Conservation (phyloP, 2,113 vertebrate species). For the Notarius quadriscutis region DNA sequence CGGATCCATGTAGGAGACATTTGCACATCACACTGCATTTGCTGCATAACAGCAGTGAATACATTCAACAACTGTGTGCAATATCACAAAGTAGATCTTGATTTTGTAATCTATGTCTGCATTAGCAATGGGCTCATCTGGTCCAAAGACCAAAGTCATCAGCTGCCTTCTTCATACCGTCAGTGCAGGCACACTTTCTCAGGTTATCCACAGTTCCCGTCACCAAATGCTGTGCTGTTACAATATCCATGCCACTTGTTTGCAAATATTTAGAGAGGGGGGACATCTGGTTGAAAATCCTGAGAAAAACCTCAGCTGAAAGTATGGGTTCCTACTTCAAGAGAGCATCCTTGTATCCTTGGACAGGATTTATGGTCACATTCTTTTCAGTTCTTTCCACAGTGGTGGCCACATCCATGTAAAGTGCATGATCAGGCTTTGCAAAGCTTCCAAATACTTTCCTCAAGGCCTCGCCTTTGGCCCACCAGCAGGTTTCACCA, state of each 20-base stretch:
- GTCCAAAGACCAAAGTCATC: not conserved
- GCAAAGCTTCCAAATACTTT: no score
- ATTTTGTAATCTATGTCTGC: no score
- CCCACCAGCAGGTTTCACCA: no score
- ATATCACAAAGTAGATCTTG: no score
- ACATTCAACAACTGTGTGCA: constrained; percentile 31
- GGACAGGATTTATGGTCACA: not conserved
- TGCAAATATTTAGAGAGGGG: constrained; percentile 43
- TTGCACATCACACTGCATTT: constrained; percentile 36
- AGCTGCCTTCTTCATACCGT: constrained; percentile 34
- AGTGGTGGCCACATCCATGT: no score
- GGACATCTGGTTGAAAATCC: constrained; percentile 34
- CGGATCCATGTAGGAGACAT: constrained; percentile 39
- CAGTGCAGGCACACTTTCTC: constrained; percentile 28
- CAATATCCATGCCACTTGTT: constrained; percentile 32
- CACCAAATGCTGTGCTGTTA: constrained; percentile 13
- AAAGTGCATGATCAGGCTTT: no score
- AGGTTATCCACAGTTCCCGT: not conserved
- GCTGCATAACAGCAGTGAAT: constrained; percentile 23
- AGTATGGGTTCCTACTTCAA: constrained; percentile 41
- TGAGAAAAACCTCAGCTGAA: constrained; percentile 36
- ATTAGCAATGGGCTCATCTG: no score
- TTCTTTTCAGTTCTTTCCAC: not conserved
- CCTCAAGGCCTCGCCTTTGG: no score
- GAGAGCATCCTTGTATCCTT: constrained; percentile 21